Evolutionary conservation across 2,888 invertebrate species (phyloP), one percentile per base, ranked within the genome.

Genomic region (Germaria angustata): DNA sequence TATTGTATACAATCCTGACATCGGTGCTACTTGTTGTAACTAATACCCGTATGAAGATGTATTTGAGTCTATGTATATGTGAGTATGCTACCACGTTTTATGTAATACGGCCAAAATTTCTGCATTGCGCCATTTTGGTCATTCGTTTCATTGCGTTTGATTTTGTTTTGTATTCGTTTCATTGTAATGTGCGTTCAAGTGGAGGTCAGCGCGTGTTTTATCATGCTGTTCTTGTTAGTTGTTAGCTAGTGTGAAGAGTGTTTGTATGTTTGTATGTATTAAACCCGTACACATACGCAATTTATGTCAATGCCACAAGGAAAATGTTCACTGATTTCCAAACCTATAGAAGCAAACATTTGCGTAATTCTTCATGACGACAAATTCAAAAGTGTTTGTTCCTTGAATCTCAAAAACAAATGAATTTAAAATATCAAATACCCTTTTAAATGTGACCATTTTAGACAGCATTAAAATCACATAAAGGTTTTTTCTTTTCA

Each of bases 271-370:
- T 4, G 39, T 44, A 55, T 59, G n/a, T 20, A 20, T 22, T 39
- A 2, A 55, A 24, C 20, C 61, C 13, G 41, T 17, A 61, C 20
- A 41, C 24, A 51, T 66, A 59, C 61, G 53, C 61, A 75, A 69
- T 68, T 69, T 75, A 75, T 80, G 73, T 63, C 80, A 75, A 69
- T 80, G 80, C 80, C 69, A 80, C 69, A 80, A 65, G 69, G 80
- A 68, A 75, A 75, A 80, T 75, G 46, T 39, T 41, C 41, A 39
- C 11, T 13, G 44, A 15, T 63, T 53, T 11, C 13, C 49, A 2
- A 20, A 41, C 20, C n/a, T 20, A 28, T 20, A 24, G 34, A 49
- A 49, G 9, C 11, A 28, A n/a, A 51, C n/a, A n/a, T n/a, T n/a
- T n/a, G n/a, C n/a, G n/a, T n/a, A n/a, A n/a, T n/a, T n/a, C n/a